phyloP scores from a whole-genome alignment of 2,888 invertebrate species.

The Polymixis flavicincta region DNA sequence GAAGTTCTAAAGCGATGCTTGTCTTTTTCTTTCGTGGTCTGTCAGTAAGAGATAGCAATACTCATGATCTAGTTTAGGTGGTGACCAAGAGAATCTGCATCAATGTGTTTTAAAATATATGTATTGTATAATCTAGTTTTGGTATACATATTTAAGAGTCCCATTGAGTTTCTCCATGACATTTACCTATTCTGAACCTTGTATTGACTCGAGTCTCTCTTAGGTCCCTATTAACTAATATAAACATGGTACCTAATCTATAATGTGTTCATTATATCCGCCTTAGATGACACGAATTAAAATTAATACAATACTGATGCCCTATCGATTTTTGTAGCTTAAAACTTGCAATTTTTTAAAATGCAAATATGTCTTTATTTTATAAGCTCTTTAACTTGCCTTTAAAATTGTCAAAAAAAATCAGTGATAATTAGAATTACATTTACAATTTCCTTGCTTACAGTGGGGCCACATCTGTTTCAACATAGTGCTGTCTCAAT shows the following conservation, averaged over 20 bases:
- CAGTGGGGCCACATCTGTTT: conserved; percentile 58
- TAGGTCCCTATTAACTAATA: conserved; percentile 29
- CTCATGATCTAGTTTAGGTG: too few species aligned
- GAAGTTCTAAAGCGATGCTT: too few species aligned
- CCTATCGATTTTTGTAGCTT: conserved; percentile 37
- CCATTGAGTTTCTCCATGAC: conserved; percentile 64
- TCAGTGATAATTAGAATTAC: conserved; percentile 26
- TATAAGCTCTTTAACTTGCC: conserved; percentile 22
- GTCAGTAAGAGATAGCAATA: too few species aligned
- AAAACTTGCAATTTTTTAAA: conserved; percentile 4
- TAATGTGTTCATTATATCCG: conserved; percentile 53
- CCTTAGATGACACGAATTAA: conserved; percentile 48
- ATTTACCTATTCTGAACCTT: conserved; percentile 49
- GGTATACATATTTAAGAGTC: conserved; percentile 15
- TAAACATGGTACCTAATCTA: conserved; percentile 40
- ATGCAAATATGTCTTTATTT: conserved; percentile 35
- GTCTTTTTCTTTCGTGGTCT: too few species aligned
- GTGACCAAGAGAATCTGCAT: too few species aligned
- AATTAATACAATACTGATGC: conserved; percentile 2
- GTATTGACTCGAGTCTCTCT: conserved; percentile 46
- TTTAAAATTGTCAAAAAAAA: conserved; percentile 29
- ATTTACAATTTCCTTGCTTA: conserved; percentile 30
- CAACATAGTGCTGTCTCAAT: conserved; percentile 44
- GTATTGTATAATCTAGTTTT: conserved; percentile 19
- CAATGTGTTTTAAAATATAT: conserved; percentile 3